phyloP scores from a whole-genome alignment of 1,140 invertebrate genomes.

The Eulimnadia texana region DNA sequence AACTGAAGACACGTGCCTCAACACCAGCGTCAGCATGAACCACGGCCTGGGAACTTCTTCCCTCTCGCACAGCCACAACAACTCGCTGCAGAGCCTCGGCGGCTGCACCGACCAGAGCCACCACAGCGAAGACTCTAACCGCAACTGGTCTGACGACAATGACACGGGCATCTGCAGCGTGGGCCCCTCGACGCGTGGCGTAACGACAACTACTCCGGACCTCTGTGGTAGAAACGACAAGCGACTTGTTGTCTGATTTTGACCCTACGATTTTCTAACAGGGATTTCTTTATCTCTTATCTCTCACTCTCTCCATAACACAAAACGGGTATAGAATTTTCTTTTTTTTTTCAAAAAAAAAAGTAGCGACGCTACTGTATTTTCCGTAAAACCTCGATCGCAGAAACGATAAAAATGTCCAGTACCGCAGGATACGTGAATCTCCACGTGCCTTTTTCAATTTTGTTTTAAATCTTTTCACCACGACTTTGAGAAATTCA shows the following conservation, averaged over 20 bases:
- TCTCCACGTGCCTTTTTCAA: no score
- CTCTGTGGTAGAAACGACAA: background rate
- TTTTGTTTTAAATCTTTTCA: no score
- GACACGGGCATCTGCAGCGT: constrained; percentile 9
- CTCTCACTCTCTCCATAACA: no score
- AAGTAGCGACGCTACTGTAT: no score
- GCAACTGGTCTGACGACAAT: constrained; percentile 5
- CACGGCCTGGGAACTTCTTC: background rate
- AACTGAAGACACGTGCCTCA: background rate
- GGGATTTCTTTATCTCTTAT: no score
- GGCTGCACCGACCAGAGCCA: background rate
- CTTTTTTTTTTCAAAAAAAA: no score
- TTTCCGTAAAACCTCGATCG: no score
- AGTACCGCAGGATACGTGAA: no score
- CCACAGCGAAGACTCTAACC: background rate
- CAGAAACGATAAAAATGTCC: no score
- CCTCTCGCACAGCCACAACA: background rate
- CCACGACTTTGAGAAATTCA: no score
- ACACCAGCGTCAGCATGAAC: background rate
- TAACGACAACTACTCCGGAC: background rate
- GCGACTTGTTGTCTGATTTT: background rate
- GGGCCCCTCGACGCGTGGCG: background rate
- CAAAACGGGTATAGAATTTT: no score
- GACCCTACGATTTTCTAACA: no score
- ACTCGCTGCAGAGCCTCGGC: constrained; percentile 6